phyloP scores from a whole-genome alignment of 92 coral and sea anemone genomes.

The Phymanthus crucifer region DNA sequence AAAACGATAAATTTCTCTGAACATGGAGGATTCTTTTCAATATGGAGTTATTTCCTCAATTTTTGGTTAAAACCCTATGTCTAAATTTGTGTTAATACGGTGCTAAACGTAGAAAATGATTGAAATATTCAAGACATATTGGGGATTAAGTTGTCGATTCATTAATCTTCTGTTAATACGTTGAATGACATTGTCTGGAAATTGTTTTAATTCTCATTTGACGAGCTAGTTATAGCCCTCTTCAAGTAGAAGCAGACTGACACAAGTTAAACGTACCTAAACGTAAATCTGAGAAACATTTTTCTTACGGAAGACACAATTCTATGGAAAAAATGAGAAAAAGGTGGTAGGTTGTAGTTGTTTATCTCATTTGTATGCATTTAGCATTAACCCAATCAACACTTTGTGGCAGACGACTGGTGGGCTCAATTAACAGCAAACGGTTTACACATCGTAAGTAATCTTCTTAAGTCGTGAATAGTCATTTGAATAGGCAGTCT shows the following conservation, averaged over 20 bases:
- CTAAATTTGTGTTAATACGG: neutral
- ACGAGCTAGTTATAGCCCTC: no score
- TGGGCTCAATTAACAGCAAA: slow-evolving; percentile 10
- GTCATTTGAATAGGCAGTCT: neutral
- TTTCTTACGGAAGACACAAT: no score
- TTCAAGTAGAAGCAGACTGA: no score
- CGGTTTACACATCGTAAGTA: neutral
- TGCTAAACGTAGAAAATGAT: neutral
- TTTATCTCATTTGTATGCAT: no score
- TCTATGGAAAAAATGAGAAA: neutral
- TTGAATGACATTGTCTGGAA: slow-evolving; percentile 1
- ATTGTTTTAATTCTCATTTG: neutral
- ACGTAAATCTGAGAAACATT: no score
- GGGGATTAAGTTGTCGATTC: neutral
- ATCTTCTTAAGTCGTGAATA: no score
- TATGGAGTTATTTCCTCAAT: neutral
- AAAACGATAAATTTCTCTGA: neutral
- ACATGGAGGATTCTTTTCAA: neutral
- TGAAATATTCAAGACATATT: neutral
- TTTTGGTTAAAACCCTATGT: neutral
- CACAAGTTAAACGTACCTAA: no score
- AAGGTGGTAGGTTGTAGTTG: neutral
- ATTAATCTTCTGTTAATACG: neutral
- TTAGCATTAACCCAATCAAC: neutral
- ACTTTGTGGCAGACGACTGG: slow-evolving; percentile 12